Conservation (phyloP, 2,113 vertebrate genomes). For the Chauna torquata region DNA sequence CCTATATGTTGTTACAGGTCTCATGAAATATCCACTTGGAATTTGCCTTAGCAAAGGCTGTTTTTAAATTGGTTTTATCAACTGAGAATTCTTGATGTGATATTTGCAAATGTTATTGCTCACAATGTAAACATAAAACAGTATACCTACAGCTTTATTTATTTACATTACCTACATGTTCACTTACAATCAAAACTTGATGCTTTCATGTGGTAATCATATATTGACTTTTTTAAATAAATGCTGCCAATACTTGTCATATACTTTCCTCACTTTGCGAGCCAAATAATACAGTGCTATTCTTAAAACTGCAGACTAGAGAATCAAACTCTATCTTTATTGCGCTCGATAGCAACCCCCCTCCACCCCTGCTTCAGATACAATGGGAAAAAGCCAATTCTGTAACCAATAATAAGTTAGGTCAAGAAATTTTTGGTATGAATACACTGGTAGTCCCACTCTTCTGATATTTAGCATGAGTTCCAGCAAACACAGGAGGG, state of each 20-base stretch:
- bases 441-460: not conserved
- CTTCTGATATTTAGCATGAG: constrained; percentile 26
- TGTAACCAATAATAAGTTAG: constrained; percentile 14
- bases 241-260: not conserved
- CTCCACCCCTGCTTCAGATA: not conserved
- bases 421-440: constrained; percentile 22
- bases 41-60: not conserved
- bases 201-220: constrained; percentile 20
- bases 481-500: constrained; percentile 52
- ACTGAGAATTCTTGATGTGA: constrained; percentile 11
- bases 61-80: constrained; percentile 14
- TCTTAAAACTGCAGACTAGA: not conserved
- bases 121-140: constrained; percentile 24
- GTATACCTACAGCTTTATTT: constrained; percentile 31
- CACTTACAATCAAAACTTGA: constrained; percentile 5
- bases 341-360: not conserved
- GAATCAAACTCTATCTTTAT: not conserved
- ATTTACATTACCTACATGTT: constrained; percentile 35
- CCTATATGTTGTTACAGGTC: not conserved
- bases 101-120: constrained; percentile 40
- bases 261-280: not conserved
- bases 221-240: constrained; percentile 29
- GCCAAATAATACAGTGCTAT: not conserved
- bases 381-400: not conserved
- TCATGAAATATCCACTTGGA: not conserved